Evolutionary conservation across 2,797 vertebrate species (phyloP), one percentile per base, ranked within the genome.

Genomic region (Helicolenus hilgendorfi): DNA sequence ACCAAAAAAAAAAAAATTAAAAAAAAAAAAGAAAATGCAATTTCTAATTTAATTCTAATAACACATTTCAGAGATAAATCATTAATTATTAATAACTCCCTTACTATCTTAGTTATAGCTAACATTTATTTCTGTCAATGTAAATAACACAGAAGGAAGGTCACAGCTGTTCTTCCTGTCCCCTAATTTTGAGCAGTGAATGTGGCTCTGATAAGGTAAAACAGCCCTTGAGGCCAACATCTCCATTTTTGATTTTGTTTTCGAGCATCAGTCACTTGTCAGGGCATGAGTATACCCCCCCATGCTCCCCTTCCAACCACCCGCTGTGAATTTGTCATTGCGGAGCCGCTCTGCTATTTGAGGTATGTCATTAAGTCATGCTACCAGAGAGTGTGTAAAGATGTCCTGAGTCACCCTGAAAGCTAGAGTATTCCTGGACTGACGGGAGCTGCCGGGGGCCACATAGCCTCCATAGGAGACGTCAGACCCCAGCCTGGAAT

Each of bases 331-430:
- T 85, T 75, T 79, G 64, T 86, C 75, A 80, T 65, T 91, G 81
- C 33, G 4, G 74, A 88, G 83, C 71, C 86, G 60, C 88, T 80
- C 67, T 75, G 88, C 77, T 88, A 91, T 96, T 87, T 77, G 20
- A 6, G 81, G 60, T 79, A 88, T 93, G 86, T 68, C 72, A 77
- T 59, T 74, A 77, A 85, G 60, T 69, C 81, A 62, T 77, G 58
- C 45, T 76, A 59, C 29, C 68, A 45, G 63, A 79, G 31, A 85
- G 27, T 77, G 62, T 84, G 62, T 73, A 26, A 85, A 76, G 72
- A 72, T 75, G 78, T 62, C 81, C 81, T 87, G 79, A 93, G 92
- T 96, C 89, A 92, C 79, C 20, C 81, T 81, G 69, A 73, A 72
- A 62, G 69, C 71, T 20, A 55, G 27, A 41, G 72, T 76, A 82